Evolutionary conservation across 2,888 invertebrate genomes (phyloP).

Genomic region (Plagodis dolabraria): DNA sequence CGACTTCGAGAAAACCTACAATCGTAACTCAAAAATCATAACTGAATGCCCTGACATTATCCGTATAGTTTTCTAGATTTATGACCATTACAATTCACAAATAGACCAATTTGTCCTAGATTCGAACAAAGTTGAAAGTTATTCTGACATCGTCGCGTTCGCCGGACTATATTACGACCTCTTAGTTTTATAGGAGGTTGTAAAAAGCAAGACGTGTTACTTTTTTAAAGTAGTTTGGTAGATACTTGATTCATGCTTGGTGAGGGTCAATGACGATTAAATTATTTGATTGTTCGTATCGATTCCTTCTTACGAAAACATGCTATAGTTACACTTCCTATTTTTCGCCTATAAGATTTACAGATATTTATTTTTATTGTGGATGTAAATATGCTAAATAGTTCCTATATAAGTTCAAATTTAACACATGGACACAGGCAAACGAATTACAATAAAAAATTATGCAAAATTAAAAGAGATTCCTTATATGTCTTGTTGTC

Average conservation of each 20-base stretch:
- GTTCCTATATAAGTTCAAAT: too few species aligned
- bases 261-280: constrained; percentile 45
- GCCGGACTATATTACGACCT: constrained; percentile 63
- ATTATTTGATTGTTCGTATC: not conserved
- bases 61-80: constrained; percentile 51
- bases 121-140: constrained; percentile 54
- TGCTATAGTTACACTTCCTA: not conserved
- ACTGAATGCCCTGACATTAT: constrained; percentile 39
- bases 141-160: constrained; percentile 27
- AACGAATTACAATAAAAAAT: too few species aligned
- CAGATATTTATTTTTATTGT: too few species aligned
- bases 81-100: constrained; percentile 63
- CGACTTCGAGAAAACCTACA: constrained; percentile 27
- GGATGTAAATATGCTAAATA: too few species aligned
- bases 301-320: too few species aligned
- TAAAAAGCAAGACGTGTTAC: constrained; percentile 68
- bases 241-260: constrained; percentile 13
- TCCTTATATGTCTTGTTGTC: too few species aligned
- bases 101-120: constrained; percentile 64
- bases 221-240: constrained; percentile 50
- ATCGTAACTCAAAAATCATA: constrained; percentile 38
- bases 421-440: too few species aligned
- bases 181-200: constrained; percentile 71
- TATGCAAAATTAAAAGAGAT: too few species aligned
- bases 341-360: not conserved